phyloP scores from a whole-genome alignment of 2,888 invertebrate species.

The Lobophora halterata region DNA sequence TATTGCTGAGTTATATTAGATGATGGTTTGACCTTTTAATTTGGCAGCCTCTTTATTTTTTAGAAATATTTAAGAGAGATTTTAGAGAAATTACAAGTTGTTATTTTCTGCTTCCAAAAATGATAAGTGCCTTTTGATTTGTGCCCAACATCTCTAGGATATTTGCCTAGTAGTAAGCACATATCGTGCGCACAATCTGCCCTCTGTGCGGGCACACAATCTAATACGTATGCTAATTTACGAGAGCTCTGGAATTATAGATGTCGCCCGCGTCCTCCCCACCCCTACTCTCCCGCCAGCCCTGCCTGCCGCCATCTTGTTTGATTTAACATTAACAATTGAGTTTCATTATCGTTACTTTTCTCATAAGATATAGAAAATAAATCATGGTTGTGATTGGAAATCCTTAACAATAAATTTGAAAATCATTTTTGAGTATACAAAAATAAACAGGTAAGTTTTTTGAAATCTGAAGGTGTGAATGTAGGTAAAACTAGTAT shows the following conservation, averaged over 20 bases:
- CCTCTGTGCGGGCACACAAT: conserved; percentile 51
- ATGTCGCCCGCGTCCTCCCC: conserved; percentile 66
- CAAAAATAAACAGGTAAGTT: no score
- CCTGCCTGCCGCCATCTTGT: conserved; percentile 65
- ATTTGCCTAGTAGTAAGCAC: conserved; percentile 35
- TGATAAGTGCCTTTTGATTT: no score
- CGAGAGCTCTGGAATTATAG: conserved; percentile 75
- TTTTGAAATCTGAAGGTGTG: no score
- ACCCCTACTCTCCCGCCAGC: conserved; percentile 41
- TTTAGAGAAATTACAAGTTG: conserved; percentile 32
- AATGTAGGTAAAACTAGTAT: no score
- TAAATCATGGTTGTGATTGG: no score
- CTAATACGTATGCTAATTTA: conserved; percentile 80
- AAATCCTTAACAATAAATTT: no score
- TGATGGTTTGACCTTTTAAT: conserved; percentile 10
- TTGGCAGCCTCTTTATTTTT: conserved; percentile 4
- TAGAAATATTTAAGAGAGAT: conserved; percentile 4
- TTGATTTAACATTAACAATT: conserved; percentile 47
- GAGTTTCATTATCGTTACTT: conserved; percentile 26
- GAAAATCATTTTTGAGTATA: no score
- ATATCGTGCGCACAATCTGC: conserved; percentile 61
- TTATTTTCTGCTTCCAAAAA: no score
- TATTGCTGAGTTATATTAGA: conserved; percentile 21
- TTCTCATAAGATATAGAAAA: no score
- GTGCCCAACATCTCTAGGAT: conserved; percentile 41